These are phyloP conservation scores for Vannuccia rotundouncinata DNA, from an alignment of 2,888 invertebrate genomes.

Conservation along the genomic window DNA sequence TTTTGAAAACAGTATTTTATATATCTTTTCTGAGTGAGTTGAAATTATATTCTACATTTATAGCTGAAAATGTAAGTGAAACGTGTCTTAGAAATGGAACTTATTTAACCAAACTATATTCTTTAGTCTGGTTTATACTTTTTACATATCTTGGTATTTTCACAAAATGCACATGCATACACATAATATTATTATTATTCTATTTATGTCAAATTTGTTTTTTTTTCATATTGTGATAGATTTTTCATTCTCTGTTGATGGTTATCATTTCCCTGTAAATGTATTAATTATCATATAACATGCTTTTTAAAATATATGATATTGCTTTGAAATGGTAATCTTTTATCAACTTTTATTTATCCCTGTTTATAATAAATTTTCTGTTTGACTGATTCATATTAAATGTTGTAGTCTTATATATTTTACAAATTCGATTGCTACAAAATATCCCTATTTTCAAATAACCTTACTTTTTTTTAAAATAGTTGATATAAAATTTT, in stretches of 20 bases:
- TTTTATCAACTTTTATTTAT: neutral
- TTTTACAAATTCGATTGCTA: no score
- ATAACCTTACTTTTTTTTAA: neutral
- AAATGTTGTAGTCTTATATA: no score
- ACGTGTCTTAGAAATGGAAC: neutral
- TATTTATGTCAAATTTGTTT: neutral
- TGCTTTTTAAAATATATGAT: neutral
- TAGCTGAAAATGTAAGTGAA: neutral
- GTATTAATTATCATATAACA: neutral
- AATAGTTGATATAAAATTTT: neutral
- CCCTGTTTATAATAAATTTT: neutral
- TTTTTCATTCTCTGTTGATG: neutral
- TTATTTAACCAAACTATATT: neutral
- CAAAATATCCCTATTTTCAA: neutral
- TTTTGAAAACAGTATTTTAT: neutral
- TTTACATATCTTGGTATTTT: neutral
- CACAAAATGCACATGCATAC: neutral
- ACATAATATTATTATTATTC: neutral
- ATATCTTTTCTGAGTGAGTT: neutral
- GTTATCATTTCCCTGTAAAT: neutral
- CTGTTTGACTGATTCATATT: neutral
- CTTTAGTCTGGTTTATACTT: neutral
- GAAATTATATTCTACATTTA: neutral
- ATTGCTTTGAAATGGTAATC: neutral
- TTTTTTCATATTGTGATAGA: neutral